Evolutionary conservation across 2,113 vertebrate genomes (phyloP), one percentile per base, ranked within the genome.

Genomic region (Marcusenius ussheri): DNA sequence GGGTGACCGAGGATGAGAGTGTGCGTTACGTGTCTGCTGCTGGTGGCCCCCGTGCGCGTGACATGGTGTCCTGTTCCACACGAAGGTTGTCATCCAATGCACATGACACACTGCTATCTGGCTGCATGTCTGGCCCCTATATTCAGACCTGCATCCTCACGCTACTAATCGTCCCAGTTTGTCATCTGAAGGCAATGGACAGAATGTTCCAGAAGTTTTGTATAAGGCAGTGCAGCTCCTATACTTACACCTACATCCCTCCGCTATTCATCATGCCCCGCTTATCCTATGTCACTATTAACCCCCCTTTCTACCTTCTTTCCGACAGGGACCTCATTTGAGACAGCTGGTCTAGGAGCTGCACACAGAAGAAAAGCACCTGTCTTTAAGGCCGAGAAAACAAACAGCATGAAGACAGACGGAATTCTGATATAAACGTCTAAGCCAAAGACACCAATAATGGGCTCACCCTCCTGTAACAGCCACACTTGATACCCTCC

Each of bases 171-270:
- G 35, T 13, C 56, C 83, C 1, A 58, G 80, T 77, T 89, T 19
- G 74, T 80, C 86, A 91, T 90, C 90, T 89, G 42, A 90, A 89
- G 91, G 83, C 90, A 88, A 62, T 50, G 90, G 90, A 90, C 42
- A 53, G 88, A 91, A 90, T 90, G 91, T 91, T 89, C 90, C 53
- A 35, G 62, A 89, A 80, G 90, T 89, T 90, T 35, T 50, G 51
- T 24, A 88, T 66, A 89, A 85, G 50, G 86, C 46, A 49, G 24
- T 31, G 4, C 42, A 15, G 49, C 45, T 50, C 35, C 83, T 77
- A 51, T 27, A 24, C 83, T 42, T 49, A 70, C 21, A 35, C 58
- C 62, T 47, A 39, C 39, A 15, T 87, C 19, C 31, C 21, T 87
- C 62, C 45, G 21, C 21, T 9, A 8, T 46, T 46, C 80, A 46